Percentiles rank a stretch among this genome's conserved stretches.
Conservation (phyloP, 2,113 vertebrate genomes). For the Gadus chalcogrammus region DNA sequence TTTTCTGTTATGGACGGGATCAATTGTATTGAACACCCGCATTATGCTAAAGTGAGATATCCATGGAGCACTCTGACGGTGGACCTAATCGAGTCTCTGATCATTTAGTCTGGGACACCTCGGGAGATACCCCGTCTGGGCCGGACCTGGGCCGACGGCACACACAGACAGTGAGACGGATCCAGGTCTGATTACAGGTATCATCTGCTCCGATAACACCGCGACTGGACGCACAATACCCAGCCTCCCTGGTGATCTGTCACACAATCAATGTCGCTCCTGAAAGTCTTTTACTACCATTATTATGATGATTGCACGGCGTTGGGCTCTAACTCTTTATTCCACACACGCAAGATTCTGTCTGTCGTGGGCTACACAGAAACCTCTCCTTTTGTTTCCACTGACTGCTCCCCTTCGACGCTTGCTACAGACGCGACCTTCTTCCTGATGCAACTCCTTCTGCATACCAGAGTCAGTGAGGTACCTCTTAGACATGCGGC, state of each 20-base stretch:
- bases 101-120: too few relatives aligned
- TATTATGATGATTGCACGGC: too few relatives aligned
- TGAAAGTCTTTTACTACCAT: neutral
- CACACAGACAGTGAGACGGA: neutral
- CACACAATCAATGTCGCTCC: constrained; percentile 2
- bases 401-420: neutral
- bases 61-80: too few relatives aligned
- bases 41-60: too few relatives aligned
- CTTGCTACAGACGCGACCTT: neutral
- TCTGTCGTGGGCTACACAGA: too few relatives aligned
- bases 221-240: neutral
- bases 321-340: neutral
- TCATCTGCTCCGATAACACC: neutral
- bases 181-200: neutral
- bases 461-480: too few relatives aligned
- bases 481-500: neutral
- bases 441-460: too few relatives aligned
- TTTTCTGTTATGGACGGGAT: too few relatives aligned
- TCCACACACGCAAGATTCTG: neutral
- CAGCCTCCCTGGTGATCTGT: neutral
- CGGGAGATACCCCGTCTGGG: too few relatives aligned
- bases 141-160: too few relatives aligned
- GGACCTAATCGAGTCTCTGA: too few relatives aligned
- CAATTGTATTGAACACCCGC: too few relatives aligned
- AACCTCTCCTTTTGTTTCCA: neutral